Evolutionary conservation across 2,113 vertebrate species (phyloP), one percentile per base, ranked within the genome.

Genomic region (Ramphastos sulfuratus): DNA sequence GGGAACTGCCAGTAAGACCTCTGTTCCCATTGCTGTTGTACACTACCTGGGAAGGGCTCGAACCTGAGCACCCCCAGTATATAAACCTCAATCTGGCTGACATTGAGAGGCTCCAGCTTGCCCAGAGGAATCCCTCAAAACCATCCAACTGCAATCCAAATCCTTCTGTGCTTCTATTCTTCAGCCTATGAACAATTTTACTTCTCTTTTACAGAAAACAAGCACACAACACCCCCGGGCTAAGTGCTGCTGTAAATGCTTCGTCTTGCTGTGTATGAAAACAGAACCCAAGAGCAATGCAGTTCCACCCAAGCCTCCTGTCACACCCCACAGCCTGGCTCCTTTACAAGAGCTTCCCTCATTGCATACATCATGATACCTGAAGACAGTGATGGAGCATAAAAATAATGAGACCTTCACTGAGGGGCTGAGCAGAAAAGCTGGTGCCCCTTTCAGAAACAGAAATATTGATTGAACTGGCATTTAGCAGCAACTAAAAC

Each of bases 311-410:
- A 11, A 54, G n/a, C 24, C 8, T 67, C 58, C 25, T 63, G 58
- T 19, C 35, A 24, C 64, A 94, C 33, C 42, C 59, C 19, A 74
- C n/a, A 33, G 15, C 37, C n/a, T 25, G 23, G 23, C 46, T 74
- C 30, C 35, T 24, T n/a, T 25, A 23, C 25, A 27, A 7, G 16
- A 28, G 42, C 35, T 13, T 7, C 24, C 42, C 27, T n/a, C 15
- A 31, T 4, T 28, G 19, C 21, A 20, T 24, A 28, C 33, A 15
- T 1, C 0, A 0, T 18, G 31, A 52, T 31, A 84, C 39, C 14
- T 4, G 15, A 18, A 82, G 25, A 20, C 65, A 74, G 31, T 0
- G 0, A 50, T 0, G 0, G 8, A 78, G 12, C 37, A 30, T 4
- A 31, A 71, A n/a, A 54, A 17, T 15, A 23, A 33, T 6, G 6